Evolutionary conservation across 2,888 invertebrate species (phyloP), one percentile per base, ranked within the genome.

Genomic region (Sarcophaga caerulescens): DNA sequence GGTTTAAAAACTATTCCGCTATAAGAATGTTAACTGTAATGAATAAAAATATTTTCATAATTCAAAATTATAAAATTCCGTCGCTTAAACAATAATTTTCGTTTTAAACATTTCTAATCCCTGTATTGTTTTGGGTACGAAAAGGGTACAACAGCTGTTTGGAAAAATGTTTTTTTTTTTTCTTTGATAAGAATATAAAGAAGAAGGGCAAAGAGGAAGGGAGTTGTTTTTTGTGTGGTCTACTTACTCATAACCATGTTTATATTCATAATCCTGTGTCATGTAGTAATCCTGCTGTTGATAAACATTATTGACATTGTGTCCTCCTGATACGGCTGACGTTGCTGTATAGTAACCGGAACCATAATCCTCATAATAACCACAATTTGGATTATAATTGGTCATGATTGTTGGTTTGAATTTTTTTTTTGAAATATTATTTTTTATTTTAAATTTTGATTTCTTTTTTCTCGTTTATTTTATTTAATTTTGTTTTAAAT

Each of bases 271-370:
- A 90, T 92, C 92, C 90, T 90, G 90, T 88, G 91, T 92, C 91
- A 92, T 91, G 89, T 91, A 92, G 90, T 92, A 92, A 90, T 92
- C 93, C 90, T 91, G 92, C 90, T 91, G 92, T 87, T 92, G 92
- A 88, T 92, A 93, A 75, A 91, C 89, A 89, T 90, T 91, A 85
- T 90, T 92, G 78, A 89, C 10, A 59, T 80, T 74, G 21, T 65
- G 73, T n/a, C 84, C 35, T 19, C 70, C 59, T 11, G 66, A 47
- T 4, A 62, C 90, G 90, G 92, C 88, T 91, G 90, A 88, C 23
- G 87, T 45, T 19, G 87, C 82, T 63, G 87, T 23, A 88, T 91
- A 92, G 84, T 92, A 92, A 84, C 91, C 87, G 89, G 90, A 89
- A 78, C 84, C 84, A 74, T 90, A 93, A 89, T 92, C 92, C 89